Evolutionary conservation across 2,113 vertebrate genomes (phyloP), one percentile per base, ranked within the genome.

Genomic region (Junco hyemalis): DNA sequence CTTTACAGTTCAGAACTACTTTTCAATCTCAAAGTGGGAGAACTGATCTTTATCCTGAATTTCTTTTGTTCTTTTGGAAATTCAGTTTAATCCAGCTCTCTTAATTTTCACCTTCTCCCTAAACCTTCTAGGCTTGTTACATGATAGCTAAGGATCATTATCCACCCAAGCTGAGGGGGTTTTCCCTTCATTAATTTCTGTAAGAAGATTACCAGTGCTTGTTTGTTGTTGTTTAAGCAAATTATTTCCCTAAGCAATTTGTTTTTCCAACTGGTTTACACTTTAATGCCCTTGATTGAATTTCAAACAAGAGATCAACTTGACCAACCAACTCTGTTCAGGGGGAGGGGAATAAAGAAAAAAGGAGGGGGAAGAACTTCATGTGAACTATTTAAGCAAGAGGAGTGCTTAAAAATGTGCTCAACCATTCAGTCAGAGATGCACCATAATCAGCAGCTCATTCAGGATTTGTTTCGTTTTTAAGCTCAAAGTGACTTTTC

Each of bases 261-360:
- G 99, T 99, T 99, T 99, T 99, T 99, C 98, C 99, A 99, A 99
- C 98, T 98, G 99, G 98, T 99, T 99, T 99, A 99, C 99, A 99
- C 98, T 99, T 99, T 99, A 99, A 99, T 99, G 98, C 99, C 98
- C 99, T 98, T 98, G 98, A 99, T 99, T 99, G 98, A 99, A 99
- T 99, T 99, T 98, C 98, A 98, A 98, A 98, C 97, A 98, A 98
- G 98, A 98, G 98, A 98, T 98, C 98, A 98, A 98, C 98, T 98
- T 98, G 99, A 99, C 98, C 98, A 98, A 98, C 98, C 97, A 97
- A 97, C 96, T 98, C 97, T 97, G 94, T 98, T 97, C 57, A 69
- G 69, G 63, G 73, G 57, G 69, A 88, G 54, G 65, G 69, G 81
- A 85, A 88, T 74, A 59, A 63, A 35, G 22, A 64, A 47, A 33